phyloP scores from a whole-genome alignment of 2,888 invertebrate species.

The Erebia palarica region DNA sequence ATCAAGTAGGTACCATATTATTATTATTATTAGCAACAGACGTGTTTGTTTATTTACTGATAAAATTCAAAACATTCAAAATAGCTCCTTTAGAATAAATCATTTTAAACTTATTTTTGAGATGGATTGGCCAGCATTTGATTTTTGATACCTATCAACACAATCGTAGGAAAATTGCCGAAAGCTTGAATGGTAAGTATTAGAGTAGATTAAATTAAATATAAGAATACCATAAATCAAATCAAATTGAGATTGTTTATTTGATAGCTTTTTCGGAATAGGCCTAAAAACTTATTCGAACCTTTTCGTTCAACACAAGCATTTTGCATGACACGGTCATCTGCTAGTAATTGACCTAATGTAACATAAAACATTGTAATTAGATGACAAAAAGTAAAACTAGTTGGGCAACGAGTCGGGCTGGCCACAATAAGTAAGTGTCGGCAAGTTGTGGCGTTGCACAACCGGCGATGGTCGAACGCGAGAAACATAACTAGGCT shows the following conservation, averaged over 20 bases:
- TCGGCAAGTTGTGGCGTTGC: slow-evolving; percentile 75
- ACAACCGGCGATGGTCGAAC: slow-evolving; percentile 78
- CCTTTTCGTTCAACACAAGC: background rate
- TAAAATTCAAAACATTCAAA: slow-evolving; percentile 4
- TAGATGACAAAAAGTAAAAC: slow-evolving; percentile 75
- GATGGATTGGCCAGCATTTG: too few relatives aligned
- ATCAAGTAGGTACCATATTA: background rate
- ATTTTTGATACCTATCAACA: too few relatives aligned
- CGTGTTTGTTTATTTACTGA: slow-evolving; percentile 2
- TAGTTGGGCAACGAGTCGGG: slow-evolving; percentile 73
- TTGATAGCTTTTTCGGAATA: too few relatives aligned
- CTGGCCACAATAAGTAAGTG: slow-evolving; percentile 78
- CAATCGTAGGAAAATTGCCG: background rate
- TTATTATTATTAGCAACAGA: slow-evolving; percentile 4
- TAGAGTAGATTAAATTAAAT: too few relatives aligned
- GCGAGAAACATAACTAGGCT: slow-evolving; percentile 82
- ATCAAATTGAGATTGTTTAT: too few relatives aligned
- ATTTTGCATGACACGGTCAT: background rate
- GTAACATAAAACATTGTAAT: slow-evolving; percentile 69
- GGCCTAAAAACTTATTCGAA: background rate
- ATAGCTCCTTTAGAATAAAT: background rate
- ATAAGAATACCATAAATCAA: too few relatives aligned
- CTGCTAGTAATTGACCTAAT: slow-evolving; percentile 56
- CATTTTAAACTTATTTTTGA: background rate
- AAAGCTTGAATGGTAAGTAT: too few relatives aligned